Conservation (phyloP, 1,140 invertebrate genomes). For the Nautilus pompilius region DNA sequence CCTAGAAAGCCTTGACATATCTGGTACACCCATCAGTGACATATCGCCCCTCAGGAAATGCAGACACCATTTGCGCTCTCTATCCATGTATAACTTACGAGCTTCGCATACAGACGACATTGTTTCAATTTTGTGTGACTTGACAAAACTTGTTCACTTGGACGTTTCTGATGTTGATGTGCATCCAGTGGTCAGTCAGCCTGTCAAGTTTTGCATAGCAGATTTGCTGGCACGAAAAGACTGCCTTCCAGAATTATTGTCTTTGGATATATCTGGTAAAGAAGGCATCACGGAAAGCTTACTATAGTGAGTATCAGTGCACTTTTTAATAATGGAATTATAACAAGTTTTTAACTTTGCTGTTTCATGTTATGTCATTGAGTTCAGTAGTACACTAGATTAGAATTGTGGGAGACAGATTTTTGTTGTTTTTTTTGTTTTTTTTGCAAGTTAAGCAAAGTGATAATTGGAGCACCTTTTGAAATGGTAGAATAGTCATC, state of each 20-base stretch:
- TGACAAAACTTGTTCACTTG: conserved; percentile 63
- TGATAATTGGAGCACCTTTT: too few species aligned
- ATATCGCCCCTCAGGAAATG: conserved; percentile 66
- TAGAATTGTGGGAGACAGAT: too few species aligned
- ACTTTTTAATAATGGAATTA: too few species aligned
- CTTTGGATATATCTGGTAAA: conserved; percentile 70
- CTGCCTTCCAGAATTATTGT: conserved; percentile 64
- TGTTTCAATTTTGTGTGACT: conserved; percentile 61
- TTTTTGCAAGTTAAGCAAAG: too few species aligned
- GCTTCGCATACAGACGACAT: conserved; percentile 55
- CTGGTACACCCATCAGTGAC: conserved; percentile 67
- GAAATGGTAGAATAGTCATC: too few species aligned
- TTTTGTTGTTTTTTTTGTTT: too few species aligned
- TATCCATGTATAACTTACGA: conserved; percentile 68
- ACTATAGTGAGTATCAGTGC: conserved; percentile 46
- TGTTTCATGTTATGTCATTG: too few species aligned
- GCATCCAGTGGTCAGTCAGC: conserved; percentile 54
- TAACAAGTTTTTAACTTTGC: too few species aligned
- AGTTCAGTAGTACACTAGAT: too few species aligned
- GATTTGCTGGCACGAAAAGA: conserved; percentile 57
- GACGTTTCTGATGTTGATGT: conserved; percentile 67
- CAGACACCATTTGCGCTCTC: conserved; percentile 63
- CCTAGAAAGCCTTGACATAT: conserved; percentile 70
- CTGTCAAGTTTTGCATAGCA: conserved; percentile 55
- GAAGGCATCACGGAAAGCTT: conserved; percentile 61